Conservation (phyloP, 2,113 vertebrate species). For the Sinocyclocheilus maitianheensis region DNA sequence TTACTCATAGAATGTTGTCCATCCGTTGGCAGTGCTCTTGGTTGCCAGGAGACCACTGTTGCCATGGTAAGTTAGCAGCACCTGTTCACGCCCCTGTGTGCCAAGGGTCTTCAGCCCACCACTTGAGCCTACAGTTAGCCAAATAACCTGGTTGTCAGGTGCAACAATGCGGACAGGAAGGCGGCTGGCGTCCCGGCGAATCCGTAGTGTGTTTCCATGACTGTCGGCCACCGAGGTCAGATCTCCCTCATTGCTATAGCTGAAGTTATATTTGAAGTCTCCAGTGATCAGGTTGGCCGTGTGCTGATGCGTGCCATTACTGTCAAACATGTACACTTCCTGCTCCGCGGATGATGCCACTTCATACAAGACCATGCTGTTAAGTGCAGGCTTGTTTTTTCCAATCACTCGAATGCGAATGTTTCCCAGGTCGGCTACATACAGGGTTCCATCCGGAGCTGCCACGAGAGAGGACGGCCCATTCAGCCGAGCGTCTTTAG, state of each 20-base stretch:
- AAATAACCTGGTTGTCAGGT: conserved; percentile 96
- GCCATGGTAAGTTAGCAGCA: conserved; percentile 94
- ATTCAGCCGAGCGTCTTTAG: conserved; percentile 94
- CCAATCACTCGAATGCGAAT: conserved; percentile 92
- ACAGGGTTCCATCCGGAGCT: conserved; percentile 90
- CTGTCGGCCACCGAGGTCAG: conserved; percentile 90
- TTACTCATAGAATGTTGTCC: conserved; percentile 99
- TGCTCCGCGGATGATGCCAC: conserved; percentile 92
- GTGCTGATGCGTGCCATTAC: conserved; percentile 94
- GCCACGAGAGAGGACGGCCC: conserved; percentile 91
- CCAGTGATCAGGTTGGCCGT: conserved; percentile 93
- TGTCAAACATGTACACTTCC: conserved; percentile 95
- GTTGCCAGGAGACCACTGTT: conserved; percentile 94
- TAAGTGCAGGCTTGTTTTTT: conserved; percentile 83
- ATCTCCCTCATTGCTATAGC: conserved; percentile 94
- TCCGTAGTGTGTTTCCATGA: conserved; percentile 91
- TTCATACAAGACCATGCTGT: conserved; percentile 85
- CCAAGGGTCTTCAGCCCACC: conserved; percentile 92
- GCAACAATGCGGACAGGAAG: conserved; percentile 94
- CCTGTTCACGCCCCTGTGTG: conserved; percentile 89
- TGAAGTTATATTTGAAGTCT: conserved; percentile 92
- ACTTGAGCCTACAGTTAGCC: conserved; percentile 92
- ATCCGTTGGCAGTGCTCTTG: conserved; percentile 94
- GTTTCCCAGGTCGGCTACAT: conserved; percentile 94
- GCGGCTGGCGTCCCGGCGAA: conserved; percentile 89